Percentiles rank a stretch among this genome's conserved stretches.
Evolutionary conservation across 2,888 invertebrate genomes (phyloP).

Genomic region (Stomorhina lunata): DNA sequence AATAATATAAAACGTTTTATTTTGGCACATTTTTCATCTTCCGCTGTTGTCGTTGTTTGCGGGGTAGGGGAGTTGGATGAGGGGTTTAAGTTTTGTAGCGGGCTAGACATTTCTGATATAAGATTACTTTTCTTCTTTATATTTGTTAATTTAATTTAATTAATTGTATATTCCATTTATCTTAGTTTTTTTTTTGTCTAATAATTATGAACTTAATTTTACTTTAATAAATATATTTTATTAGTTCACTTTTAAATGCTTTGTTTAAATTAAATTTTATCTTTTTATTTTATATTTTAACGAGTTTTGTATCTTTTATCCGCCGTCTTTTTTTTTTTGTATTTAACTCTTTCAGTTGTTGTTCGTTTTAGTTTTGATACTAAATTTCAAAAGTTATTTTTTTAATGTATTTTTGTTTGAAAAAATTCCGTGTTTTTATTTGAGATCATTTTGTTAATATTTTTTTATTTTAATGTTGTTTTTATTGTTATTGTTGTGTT

Average conservation of each 20-base stretch:
- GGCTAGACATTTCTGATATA: not conserved
- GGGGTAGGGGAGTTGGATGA: too few relatives aligned
- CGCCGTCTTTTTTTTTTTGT: not conserved
- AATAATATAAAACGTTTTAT: conserved; percentile 72
- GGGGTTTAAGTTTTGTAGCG: not conserved
- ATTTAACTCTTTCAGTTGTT: conserved; percentile 15
- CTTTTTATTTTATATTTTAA: not conserved
- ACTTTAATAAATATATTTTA: not conserved
- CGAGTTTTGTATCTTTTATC: not conserved
- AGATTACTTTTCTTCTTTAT: not conserved
- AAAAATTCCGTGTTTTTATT: conserved; percentile 45
- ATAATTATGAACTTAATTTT: not conserved
- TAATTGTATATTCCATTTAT: not conserved
- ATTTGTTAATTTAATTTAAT: not conserved
- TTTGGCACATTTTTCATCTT: conserved; percentile 60
- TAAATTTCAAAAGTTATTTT: conserved; percentile 6
- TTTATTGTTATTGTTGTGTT: conserved; percentile 7
- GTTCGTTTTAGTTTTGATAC: too few relatives aligned
- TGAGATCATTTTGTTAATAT: conserved; percentile 49
- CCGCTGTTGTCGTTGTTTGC: not conserved
- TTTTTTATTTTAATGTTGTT: not conserved
- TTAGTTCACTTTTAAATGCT: not conserved
- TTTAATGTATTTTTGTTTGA: conserved; percentile 4
- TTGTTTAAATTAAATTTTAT: conserved; percentile 2
- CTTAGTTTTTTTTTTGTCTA: too few relatives aligned